Percentiles rank a stretch among this genome's conserved stretches.
These are phyloP conservation scores for Orchesella flavescens DNA, from an alignment of 2,888 invertebrate genomes.

Conservation along the genomic window DNA sequence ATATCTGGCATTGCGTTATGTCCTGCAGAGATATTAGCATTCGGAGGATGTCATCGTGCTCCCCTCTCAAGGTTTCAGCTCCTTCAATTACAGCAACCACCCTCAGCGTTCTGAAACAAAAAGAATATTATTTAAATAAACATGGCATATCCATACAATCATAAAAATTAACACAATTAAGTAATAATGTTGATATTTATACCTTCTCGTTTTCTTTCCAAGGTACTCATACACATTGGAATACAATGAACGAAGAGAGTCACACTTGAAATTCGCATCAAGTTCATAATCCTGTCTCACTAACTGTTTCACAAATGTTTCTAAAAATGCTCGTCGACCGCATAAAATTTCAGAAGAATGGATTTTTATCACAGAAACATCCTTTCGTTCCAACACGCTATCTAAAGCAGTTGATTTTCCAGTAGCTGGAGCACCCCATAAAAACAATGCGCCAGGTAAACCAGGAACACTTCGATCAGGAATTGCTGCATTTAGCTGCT, in stretches of 20 bases:
- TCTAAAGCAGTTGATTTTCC: constrained; percentile 60
- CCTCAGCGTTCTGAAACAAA: neutral
- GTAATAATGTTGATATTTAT: too few relatives aligned
- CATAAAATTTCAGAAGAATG: constrained; percentile 57
- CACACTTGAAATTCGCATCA: constrained; percentile 25
- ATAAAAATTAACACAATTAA: neutral
- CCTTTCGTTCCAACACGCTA: constrained; percentile 19
- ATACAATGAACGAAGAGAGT: constrained; percentile 30
- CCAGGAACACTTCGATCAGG: neutral
- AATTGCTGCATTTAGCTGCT: neutral
- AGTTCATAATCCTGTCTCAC: neutral
- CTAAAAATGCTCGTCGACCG: constrained; percentile 62
- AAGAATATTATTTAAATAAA: neutral
- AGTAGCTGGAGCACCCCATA: constrained; percentile 56
- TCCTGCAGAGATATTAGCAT: constrained; percentile 61
- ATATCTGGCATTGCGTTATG: constrained; percentile 51
- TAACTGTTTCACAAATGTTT: constrained; percentile 60
- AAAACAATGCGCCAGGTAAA: constrained; percentile 53
- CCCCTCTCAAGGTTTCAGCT: constrained; percentile 56
- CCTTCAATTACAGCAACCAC: constrained; percentile 56
- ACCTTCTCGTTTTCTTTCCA: neutral
- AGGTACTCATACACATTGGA: constrained; percentile 30
- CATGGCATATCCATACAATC: neutral
- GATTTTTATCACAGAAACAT: constrained; percentile 26
- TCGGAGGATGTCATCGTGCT: constrained; percentile 60